Conservation (phyloP, 2,888 invertebrate genomes). For the Hirtodrosophila cameraria region DNA sequence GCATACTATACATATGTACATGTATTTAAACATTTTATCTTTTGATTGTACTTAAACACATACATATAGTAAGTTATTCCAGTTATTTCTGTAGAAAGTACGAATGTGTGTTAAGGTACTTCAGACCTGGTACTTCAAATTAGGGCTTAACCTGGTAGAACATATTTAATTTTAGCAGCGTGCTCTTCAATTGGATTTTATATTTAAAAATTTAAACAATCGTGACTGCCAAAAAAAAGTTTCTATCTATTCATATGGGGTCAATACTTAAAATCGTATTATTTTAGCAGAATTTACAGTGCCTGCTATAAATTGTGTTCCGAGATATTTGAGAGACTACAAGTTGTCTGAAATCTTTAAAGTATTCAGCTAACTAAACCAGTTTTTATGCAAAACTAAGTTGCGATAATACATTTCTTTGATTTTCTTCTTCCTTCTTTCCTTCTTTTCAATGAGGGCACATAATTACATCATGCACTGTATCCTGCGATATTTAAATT, state of each 20-base stretch:
- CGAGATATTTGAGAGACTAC: background rate
- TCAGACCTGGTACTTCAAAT: no score
- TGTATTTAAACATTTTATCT: no score
- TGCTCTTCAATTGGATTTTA: background rate
- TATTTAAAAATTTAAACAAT: conserved; percentile 36
- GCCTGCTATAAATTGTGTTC: background rate
- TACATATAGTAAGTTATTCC: no score
- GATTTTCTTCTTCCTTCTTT: no score
- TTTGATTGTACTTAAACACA: no score
- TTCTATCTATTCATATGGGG: conserved; percentile 38
- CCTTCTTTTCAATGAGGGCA: background rate
- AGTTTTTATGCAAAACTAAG: no score
- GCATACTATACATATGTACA: no score
- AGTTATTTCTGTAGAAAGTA: no score
- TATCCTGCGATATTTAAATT: background rate
- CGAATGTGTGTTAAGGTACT: no score
- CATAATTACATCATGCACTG: conserved; percentile 7
- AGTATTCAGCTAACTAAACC: no score
- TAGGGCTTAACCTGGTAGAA: no score
- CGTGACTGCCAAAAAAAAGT: conserved; percentile 47
- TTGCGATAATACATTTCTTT: background rate
- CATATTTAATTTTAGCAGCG: background rate
- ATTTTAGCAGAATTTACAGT: conserved; percentile 2
- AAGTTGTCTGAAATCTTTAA: no score
- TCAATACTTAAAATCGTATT: background rate